Percentiles rank a stretch among this genome's conserved stretches.
These are phyloP conservation scores for Glareola pratincola DNA, from an alignment of 2,113 vertebrate species.

Conservation along the genomic window DNA sequence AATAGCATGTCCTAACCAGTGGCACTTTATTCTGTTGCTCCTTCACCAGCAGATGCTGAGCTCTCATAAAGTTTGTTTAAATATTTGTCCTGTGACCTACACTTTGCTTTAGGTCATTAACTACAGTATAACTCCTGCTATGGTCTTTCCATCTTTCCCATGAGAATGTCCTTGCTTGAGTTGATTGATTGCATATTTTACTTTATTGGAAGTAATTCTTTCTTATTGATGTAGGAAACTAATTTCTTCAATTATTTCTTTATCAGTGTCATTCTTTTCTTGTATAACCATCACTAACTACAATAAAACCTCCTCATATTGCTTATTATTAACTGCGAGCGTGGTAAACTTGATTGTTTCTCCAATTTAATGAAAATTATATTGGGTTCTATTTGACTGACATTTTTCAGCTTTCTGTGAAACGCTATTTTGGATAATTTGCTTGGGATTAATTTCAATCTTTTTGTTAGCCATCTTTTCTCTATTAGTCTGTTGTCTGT, in stretches of 20 bases:
- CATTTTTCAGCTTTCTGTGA: background rate
- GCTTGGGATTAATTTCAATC: background rate
- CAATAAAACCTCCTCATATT: conserved; percentile 17
- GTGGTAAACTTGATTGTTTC: conserved; percentile 3
- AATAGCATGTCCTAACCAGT: background rate
- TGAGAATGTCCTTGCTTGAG: conserved; percentile 19
- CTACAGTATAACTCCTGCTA: background rate
- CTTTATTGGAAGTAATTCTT: conserved; percentile 55
- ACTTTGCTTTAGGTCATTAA: conserved; percentile 7
- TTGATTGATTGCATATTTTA: conserved; percentile 68
- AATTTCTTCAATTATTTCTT: conserved; percentile 70
- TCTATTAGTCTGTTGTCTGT: background rate
- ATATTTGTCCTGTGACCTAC: background rate
- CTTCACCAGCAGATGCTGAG: background rate
- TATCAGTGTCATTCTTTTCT: conserved; percentile 64
- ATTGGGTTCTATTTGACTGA: conserved; percentile 30
- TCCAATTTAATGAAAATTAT: conserved; percentile 47
- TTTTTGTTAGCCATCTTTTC: background rate
- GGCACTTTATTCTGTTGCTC: background rate
- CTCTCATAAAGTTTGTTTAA: background rate
- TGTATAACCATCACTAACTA: conserved; percentile 50
- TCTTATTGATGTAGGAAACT: conserved; percentile 61
- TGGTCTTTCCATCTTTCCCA: conserved; percentile 16
- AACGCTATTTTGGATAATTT: background rate
- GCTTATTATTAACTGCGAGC: conserved; percentile 40